A percentile compares a stretch with the other conserved stretches of the same genome.
phyloP scores from a whole-genome alignment of 2,113 vertebrate genomes.

The Catharus fuscescens region DNA sequence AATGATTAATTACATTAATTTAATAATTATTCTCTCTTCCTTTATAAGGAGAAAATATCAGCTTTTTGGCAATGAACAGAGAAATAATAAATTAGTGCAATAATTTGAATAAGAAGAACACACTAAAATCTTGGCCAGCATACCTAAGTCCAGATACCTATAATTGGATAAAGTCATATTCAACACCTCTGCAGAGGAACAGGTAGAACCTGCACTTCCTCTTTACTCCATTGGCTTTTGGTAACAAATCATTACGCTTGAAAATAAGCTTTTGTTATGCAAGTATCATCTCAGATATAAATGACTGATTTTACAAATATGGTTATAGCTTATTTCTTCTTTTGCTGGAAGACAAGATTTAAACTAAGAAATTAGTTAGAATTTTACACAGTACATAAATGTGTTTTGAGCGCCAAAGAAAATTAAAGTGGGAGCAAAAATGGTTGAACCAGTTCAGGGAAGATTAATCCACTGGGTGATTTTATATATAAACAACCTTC shows the following conservation, averaged over 20 bases:
- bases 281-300: neutral
- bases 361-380: neutral
- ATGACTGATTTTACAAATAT: neutral
- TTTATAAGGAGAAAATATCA: neutral
- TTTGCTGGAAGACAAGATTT: neutral
- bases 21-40: neutral
- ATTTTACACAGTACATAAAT: neutral
- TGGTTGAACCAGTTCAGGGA: neutral
- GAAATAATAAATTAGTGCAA: neutral
- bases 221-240: neutral
- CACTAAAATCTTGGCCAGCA: neutral
- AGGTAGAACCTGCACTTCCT: neutral
- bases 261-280: neutral
- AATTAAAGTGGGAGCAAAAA: neutral
- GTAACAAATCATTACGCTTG: neutral
- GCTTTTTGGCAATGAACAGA: neutral
- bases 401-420: neutral
- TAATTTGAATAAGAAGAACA: neutral
- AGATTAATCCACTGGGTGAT: neutral
- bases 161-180: neutral
- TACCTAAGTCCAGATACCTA: neutral
- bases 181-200: neutral
- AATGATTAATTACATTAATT: neutral
- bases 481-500: neutral
- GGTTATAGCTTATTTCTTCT: neutral